Conservation (phyloP, 2,113 vertebrate genomes). For the Columba livia region DNA sequence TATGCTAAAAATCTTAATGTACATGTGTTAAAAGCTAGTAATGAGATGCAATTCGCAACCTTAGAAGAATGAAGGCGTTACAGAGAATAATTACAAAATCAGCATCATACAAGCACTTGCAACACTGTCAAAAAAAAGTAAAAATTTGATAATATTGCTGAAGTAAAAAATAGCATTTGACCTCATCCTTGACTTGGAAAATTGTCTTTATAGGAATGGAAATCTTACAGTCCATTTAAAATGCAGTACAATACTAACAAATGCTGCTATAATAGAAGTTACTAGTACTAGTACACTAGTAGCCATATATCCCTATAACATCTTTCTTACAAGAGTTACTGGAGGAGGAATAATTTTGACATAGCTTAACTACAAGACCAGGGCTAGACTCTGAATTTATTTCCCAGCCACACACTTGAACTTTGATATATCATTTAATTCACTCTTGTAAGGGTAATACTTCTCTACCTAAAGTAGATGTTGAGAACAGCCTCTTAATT, state of each 20-base stretch:
- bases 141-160: not conserved
- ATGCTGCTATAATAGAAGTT: not conserved
- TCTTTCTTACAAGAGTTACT: not conserved
- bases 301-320: not conserved
- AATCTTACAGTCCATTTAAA: not conserved
- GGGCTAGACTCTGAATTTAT: not conserved
- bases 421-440: not conserved
- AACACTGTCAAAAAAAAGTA: not conserved
- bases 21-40: not conserved
- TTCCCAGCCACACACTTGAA: not conserved
- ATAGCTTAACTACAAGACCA: not conserved
- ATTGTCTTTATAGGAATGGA: not conserved
- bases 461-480: not conserved
- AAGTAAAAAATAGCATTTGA: not conserved
- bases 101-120: not conserved
- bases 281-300: not conserved
- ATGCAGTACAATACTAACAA: not conserved
- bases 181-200: not conserved
- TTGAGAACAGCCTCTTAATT: not conserved
- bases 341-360: not conserved
- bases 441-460: not conserved
- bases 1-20: not conserved
- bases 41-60: not conserved
- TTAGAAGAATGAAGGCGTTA: not conserved
- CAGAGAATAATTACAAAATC: not conserved